Evolutionary conservation across 2,113 vertebrate species (phyloP).

Genomic region (Macroglossus sobrinus): DNA sequence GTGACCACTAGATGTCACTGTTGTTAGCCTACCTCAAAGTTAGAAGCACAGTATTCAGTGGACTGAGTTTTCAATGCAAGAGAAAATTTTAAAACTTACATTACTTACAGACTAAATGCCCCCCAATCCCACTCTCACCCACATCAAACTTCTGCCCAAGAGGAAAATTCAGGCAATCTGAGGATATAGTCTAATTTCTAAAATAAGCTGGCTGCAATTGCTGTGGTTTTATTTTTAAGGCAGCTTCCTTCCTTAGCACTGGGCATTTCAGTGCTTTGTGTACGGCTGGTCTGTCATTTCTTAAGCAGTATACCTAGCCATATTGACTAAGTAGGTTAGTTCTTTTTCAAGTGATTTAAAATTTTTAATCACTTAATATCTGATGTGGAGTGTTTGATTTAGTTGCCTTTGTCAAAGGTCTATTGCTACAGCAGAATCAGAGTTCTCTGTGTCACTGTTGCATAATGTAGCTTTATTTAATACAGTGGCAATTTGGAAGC

Average conservation of each 20-base stretch:
- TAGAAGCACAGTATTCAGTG: background rate
- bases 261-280: background rate
- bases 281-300: background rate
- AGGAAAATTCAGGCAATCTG: background rate
- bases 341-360: background rate
- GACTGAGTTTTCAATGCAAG: background rate
- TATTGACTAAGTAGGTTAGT: background rate
- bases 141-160: background rate
- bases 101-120: background rate
- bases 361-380: background rate
- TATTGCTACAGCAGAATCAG: background rate
- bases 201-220: background rate
- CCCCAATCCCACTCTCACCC: background rate
- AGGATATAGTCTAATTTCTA: background rate
- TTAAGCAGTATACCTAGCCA: background rate
- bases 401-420: background rate
- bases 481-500: constrained; percentile 15
- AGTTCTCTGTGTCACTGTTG: background rate
- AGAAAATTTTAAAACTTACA: background rate
- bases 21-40: constrained; percentile 6
- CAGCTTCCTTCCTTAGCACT: background rate
- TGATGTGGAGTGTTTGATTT: background rate
- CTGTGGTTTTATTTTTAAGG: background rate
- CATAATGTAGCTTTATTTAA: constrained; percentile 24
- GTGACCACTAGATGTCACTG: constrained; percentile 68